phyloP scores from a whole-genome alignment of 2,113 vertebrate genomes.

The Nansenia antarctica region DNA sequence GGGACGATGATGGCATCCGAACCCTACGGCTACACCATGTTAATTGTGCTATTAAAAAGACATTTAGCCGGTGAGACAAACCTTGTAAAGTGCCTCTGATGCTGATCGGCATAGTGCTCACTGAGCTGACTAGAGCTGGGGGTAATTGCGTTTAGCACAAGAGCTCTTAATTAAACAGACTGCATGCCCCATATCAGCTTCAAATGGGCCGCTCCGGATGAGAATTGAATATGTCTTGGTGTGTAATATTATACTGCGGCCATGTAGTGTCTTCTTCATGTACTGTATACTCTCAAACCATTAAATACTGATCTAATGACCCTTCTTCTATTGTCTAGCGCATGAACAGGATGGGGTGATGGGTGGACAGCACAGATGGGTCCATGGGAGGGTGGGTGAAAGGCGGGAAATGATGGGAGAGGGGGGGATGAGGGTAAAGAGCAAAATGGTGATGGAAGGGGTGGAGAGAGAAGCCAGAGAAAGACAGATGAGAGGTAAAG shows the following conservation, averaged over 20 bases:
- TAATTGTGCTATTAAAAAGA: slow-evolving; percentile 11
- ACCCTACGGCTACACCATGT: neutral
- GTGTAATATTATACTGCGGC: neutral
- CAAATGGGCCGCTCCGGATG: slow-evolving; percentile 5
- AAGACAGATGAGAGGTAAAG: neutral
- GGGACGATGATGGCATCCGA: neutral
- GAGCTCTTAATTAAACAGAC: slow-evolving; percentile 16
- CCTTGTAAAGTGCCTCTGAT: neutral
- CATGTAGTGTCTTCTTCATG: neutral
- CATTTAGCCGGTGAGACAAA: slow-evolving; percentile 20
- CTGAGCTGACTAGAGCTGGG: neutral
- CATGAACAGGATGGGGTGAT: neutral
- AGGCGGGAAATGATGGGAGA: neutral
- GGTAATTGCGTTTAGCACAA: neutral
- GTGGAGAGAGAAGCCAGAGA: neutral
- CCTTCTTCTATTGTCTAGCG: too few relatives aligned
- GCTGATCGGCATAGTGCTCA: neutral
- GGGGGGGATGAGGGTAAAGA: neutral
- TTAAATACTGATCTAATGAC: slow-evolving; percentile 1
- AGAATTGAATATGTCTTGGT: slow-evolving; percentile 12
- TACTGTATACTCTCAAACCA: neutral
- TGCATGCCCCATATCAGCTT: neutral
- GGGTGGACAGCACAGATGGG: neutral
- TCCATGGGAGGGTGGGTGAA: neutral
- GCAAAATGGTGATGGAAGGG: neutral